Percentiles rank a stretch among this genome's conserved stretches.
phyloP scores from a whole-genome alignment of 2,113 vertebrate species.

The Coracopsis vasa region DNA sequence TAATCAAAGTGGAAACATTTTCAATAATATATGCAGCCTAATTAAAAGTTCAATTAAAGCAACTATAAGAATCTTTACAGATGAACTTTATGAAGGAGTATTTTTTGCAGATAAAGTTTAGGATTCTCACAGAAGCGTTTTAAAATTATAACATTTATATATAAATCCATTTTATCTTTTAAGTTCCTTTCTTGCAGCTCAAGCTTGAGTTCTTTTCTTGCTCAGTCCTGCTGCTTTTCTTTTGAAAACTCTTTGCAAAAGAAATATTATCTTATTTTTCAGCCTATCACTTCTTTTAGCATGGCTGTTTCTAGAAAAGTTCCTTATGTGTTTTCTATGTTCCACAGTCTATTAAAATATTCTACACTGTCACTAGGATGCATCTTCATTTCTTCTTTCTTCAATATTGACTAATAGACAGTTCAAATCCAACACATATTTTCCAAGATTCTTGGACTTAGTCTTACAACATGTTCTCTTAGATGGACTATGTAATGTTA shows the following conservation, averaged over 20 bases:
- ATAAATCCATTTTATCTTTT: not conserved
- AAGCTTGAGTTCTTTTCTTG: not conserved
- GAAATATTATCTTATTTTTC: not conserved
- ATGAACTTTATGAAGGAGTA: conserved; percentile 1
- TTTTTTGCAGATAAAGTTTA: conserved; percentile 20
- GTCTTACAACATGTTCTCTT: not conserved
- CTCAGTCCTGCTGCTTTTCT: not conserved
- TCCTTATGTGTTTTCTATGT: not conserved
- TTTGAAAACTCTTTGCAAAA: not conserved
- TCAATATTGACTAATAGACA: not conserved
- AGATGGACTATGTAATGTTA: not conserved
- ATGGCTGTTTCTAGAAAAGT: not conserved
- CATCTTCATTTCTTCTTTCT: not conserved
- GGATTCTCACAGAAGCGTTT: not conserved
- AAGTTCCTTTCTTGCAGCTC: not conserved
- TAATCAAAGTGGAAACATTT: conserved; percentile 57
- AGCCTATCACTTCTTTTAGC: not conserved
- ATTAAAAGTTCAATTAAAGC: conserved; percentile 61
- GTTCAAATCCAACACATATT: not conserved
- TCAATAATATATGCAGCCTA: conserved; percentile 17
- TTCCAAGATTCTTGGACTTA: not conserved
- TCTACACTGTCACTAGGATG: not conserved
- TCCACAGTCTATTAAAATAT: not conserved
- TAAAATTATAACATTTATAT: not conserved
- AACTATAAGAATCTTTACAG: not conserved